Conservation (phyloP, 2,888 invertebrate genomes). For the Nomada hirtipes region DNA sequence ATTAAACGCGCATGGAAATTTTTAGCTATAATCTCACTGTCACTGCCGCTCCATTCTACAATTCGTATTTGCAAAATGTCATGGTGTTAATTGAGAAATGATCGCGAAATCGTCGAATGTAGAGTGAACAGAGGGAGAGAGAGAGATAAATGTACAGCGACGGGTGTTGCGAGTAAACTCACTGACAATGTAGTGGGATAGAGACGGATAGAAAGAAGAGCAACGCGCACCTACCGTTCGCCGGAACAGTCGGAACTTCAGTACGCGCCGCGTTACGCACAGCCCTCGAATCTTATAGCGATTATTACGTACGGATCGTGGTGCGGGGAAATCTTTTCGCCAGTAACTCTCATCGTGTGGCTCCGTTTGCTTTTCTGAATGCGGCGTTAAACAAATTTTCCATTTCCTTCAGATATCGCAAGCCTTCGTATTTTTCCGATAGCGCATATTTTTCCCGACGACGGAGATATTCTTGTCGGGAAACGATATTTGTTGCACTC, state of each 20-base stretch:
- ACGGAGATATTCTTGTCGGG: no score
- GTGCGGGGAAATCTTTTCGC: constrained; percentile 32
- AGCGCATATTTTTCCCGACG: no score
- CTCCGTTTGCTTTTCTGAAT: constrained; percentile 10
- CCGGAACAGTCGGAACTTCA: constrained; percentile 36
- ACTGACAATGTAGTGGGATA: neutral
- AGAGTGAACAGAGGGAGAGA: neutral
- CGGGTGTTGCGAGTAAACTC: neutral
- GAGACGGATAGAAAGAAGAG: neutral
- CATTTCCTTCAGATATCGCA: neutral
- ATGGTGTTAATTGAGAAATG: neutral
- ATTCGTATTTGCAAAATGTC: constrained; percentile 32
- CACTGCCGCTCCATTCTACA: constrained; percentile 25
- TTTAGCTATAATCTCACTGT: constrained; percentile 18
- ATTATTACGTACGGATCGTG: constrained; percentile 38
- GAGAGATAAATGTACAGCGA: neutral
- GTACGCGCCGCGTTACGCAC: constrained; percentile 23
- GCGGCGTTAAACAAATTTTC: neutral
- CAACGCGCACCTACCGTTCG: constrained; percentile 18
- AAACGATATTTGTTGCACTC: no score
- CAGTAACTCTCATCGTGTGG: constrained; percentile 50
- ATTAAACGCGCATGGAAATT: constrained; percentile 33
- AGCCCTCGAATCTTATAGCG: constrained; percentile 13
- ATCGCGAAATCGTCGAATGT: constrained; percentile 2
- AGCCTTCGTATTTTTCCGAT: neutral